phyloP scores from a whole-genome alignment of 2,888 invertebrate species.

The Eledona agricola region DNA sequence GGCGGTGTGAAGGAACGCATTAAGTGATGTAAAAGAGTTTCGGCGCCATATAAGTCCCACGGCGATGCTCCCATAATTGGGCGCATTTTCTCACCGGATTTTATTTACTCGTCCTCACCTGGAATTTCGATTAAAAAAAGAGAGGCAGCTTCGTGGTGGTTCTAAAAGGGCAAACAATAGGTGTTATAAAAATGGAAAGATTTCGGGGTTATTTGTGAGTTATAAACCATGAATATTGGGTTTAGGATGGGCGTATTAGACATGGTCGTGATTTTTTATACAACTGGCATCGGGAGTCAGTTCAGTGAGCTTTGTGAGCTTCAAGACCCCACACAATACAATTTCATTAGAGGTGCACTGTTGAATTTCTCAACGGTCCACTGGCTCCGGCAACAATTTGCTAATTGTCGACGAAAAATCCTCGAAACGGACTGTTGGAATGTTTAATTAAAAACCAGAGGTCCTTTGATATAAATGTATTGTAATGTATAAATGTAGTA shows the following conservation, averaged over 20 bases:
- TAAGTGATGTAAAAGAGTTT: background rate
- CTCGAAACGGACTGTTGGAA: too few relatives aligned
- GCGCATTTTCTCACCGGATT: constrained; percentile 3
- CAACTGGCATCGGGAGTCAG: constrained; percentile 38
- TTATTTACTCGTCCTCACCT: constrained; percentile 21
- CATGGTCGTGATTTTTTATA: constrained; percentile 48
- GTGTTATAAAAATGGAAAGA: constrained; percentile 43
- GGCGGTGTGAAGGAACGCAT: constrained; percentile 19
- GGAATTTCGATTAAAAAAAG: constrained; percentile 14
- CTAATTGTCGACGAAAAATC: constrained; percentile 38
- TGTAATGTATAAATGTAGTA: too few relatives aligned
- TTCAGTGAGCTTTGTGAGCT: constrained; percentile 32
- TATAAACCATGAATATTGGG: constrained; percentile 50
- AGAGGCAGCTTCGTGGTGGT: constrained; percentile 28
- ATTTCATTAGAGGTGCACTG: constrained; percentile 58
- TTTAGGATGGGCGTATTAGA: constrained; percentile 49
- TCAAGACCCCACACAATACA: constrained; percentile 56
- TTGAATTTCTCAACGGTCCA: constrained; percentile 59
- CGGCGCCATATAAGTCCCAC: background rate
- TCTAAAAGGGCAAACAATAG: constrained; percentile 39
- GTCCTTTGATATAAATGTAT: too few relatives aligned
- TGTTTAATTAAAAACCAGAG: too few relatives aligned
- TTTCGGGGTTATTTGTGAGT: constrained; percentile 47
- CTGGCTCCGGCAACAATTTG: constrained; percentile 40
- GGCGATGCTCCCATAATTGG: too few relatives aligned